Base-by-base conservation (phyloP, 1,140 invertebrate species). In the Drosophila punjabiensis region DNA sequence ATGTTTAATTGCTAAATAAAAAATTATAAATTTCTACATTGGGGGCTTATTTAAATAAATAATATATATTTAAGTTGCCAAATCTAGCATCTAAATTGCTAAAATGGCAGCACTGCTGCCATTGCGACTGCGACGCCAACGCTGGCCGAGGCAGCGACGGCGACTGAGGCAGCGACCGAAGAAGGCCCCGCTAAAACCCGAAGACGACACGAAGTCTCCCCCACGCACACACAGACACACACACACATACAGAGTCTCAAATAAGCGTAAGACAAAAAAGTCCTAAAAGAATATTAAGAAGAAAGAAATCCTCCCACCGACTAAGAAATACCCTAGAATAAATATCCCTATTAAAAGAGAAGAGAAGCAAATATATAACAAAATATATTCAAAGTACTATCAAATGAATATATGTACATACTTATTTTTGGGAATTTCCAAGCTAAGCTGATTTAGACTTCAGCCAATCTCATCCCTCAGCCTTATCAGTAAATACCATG, bases 121-220 rank as follows among this genome's bases (percentile, higher is more conserved):
- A 32, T 30, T 18, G 5, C 16, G 61, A 64, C 61, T 56, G 60
- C 61, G 63, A 45, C 78, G 82, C 52, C 62, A 35, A 18, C 74
- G 65, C 28, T 62, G 65, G 39, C 69, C n/a, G 66, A 47, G 48
- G 32, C 69, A 33, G 52, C 43, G 48, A 24, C 50, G 37, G 66
- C 32, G 47, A 56, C 73, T 33, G 59, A 20, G 61, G 53, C 76
- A 52, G 63, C 39, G 47, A 32, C 20, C 11, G 28, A 89, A 89
- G 81, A 88, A 75, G 85, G 74, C 69, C 78, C 81, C 78, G 11
- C 64, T 14, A 56, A 70, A 60, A n/a, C 41, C 66, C 85, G 85
- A 88, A 88, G 85, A 81, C 64, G 70, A 66, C 67, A 63, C 85
- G 85, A 88, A 89, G 66, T 79, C 18, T 20, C 45, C 59, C 55